Evolutionary conservation across 2,113 vertebrate species (phyloP).

Genomic region (Papio anubis): DNA sequence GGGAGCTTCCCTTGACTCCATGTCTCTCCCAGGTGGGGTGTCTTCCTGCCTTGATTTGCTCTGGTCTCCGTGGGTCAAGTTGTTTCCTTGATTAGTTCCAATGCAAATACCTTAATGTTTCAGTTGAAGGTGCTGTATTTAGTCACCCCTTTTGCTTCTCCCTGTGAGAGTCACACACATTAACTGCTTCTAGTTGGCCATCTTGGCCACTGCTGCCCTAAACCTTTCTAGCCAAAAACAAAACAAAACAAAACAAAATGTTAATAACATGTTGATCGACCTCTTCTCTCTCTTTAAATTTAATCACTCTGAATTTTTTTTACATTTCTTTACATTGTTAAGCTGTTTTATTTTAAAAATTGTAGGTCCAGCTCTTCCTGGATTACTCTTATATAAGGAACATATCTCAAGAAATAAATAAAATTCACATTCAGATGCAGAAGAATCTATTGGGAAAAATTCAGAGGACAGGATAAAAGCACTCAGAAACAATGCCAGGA

Average conservation of each 20-base stretch:
- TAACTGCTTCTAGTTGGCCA: no score
- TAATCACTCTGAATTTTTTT: constrained; percentile 35
- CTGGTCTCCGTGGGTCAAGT: no score
- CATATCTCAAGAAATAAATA: neutral
- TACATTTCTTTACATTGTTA: neutral
- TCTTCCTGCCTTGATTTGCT: no score
- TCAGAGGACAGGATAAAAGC: neutral
- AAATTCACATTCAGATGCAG: neutral
- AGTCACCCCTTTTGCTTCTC: no score
- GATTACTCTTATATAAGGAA: neutral
- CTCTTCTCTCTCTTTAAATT: neutral
- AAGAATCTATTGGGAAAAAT: neutral
- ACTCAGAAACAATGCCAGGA: neutral
- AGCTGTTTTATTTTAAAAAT: neutral
- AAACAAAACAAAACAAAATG: neutral
- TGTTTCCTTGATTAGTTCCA: no score
- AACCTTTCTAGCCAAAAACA: neutral
- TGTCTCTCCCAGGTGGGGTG: no score
- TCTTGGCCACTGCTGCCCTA: no score
- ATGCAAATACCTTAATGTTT: no score
- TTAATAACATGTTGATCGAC: neutral
- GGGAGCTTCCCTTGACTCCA: no score
- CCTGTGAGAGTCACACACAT: no score
- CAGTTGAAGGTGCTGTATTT: no score
- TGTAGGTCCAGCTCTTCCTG: neutral